Base-by-base conservation (phyloP, 1,140 invertebrate species). In the Papilio polytes region DNA sequence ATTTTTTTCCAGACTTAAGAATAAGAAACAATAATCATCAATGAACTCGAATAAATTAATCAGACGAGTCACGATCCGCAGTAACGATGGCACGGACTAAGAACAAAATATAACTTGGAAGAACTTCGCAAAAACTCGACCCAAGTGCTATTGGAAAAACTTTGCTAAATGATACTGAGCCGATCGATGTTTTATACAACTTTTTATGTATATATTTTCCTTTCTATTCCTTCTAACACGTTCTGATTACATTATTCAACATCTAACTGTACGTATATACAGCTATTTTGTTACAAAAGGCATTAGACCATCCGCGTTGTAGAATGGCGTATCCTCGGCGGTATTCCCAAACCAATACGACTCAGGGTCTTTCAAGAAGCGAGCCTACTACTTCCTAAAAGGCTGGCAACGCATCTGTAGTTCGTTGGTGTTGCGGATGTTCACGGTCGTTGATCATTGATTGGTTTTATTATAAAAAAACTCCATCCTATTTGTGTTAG, bases 61-160 rank as follows among this genome's bases (percentile, higher is more conserved):
- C 89, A 89, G 83, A 85, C 80, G 81, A 88, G 88, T 92, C 90
- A 92, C 89, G 91, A 89, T 89, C 85, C 81, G 63, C 78, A 76
- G 84, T 92, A 92, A 92, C 86, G 90, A 91, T 87, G 83, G 87
- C 89, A 92, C 89, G 89, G 84, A 88, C 85, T 85, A 70, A 82
- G 66, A 85, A 84, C 86, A 86, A 86, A 88, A 90, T 87, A 89
- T 89, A 89, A 89, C 84, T 88, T 85, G 76, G 81, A 89, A 89
- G 82, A 84, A 83, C 83, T 87, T 89, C 77, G 83, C 36, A 81
- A 83, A 82, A 85, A 87, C 76, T 85, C 85, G 72, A 51, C 48
- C 74, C 72, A 87, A 86, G 84, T 84, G 86, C 84, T 84, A 85
- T 85, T 81, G 84, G 78, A 63, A 80, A 85, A 80, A 91, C 80